phyloP scores from a whole-genome alignment of 2,113 vertebrate genomes.

The Ailuropoda melanoleuca region DNA sequence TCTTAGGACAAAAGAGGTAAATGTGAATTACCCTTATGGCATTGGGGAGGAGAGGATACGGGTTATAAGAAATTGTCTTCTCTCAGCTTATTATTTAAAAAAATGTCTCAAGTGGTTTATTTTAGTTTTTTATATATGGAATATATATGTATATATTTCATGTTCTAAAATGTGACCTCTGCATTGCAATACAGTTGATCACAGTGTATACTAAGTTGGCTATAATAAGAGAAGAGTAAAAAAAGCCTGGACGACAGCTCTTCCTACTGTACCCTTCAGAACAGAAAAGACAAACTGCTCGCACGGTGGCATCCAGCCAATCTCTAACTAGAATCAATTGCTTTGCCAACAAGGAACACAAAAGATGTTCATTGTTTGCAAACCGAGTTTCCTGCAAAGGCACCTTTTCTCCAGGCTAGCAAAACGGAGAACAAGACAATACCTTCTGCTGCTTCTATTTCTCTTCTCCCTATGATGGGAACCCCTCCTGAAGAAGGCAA shows the following conservation, averaged over 20 bases:
- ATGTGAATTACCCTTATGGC: background rate
- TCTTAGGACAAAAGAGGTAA: background rate
- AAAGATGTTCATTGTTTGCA: constrained; percentile 89
- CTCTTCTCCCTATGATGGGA: background rate
- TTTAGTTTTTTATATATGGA: background rate
- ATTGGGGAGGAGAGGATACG: background rate
- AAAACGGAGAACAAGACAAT: constrained; percentile 76
- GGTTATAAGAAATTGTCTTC: background rate
- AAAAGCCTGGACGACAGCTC: constrained; percentile 71
- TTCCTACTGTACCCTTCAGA: constrained; percentile 78
- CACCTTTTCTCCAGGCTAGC: constrained; percentile 78
- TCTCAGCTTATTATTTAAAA: background rate
- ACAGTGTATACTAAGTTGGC: background rate
- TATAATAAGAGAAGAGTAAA: constrained; percentile 74
- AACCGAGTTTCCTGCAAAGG: constrained; percentile 75
- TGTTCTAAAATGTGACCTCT: constrained; percentile 15
- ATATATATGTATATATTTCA: background rate
- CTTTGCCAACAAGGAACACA: constrained; percentile 85
- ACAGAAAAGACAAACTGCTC: constrained; percentile 80
- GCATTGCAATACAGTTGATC: constrained; percentile 50
- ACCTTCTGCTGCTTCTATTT: constrained; percentile 51
- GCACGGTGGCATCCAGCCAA: constrained; percentile 82
- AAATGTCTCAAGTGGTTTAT: background rate
- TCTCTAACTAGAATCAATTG: constrained; percentile 86
- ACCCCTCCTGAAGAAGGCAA: constrained; percentile 26